Conservation (phyloP, 2,888 invertebrate genomes). For the Biston betularia region DNA sequence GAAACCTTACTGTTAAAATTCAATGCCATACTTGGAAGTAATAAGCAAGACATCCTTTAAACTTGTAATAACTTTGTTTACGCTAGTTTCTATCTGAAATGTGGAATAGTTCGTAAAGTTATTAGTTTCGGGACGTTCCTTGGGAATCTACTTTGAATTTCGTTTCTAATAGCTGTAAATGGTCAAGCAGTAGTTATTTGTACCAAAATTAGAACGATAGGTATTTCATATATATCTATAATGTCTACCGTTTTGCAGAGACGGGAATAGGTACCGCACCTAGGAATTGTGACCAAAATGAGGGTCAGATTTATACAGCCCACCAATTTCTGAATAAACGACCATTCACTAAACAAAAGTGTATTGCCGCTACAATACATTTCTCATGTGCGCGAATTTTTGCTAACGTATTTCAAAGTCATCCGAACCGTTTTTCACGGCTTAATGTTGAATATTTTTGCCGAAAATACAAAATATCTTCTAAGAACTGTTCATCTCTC, state of each 20-base stretch:
- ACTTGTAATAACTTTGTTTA: slow-evolving; percentile 35
- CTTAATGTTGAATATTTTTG: no score
- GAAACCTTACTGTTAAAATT: not conserved
- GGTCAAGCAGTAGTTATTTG: not conserved
- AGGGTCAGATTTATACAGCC: no score
- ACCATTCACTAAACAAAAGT: not conserved
- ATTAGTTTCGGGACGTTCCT: slow-evolving; percentile 17
- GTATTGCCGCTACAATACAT: not conserved
- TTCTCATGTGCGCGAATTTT: no score
- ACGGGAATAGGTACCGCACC: no score
- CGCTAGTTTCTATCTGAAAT: slow-evolving; percentile 21
- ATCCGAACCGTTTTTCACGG: no score
- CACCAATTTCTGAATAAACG: not conserved
- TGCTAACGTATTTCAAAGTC: no score
- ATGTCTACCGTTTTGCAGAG: no score
- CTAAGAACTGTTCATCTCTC: slow-evolving; percentile 11
- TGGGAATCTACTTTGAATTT: not conserved
- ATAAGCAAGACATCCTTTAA: slow-evolving; percentile 32
- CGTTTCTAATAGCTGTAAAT: not conserved
- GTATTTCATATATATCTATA: not conserved
- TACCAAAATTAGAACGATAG: not conserved
- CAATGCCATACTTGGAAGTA: not conserved
- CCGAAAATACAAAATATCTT: slow-evolving; percentile 12
- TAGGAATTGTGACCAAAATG: no score
- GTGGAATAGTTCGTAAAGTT: slow-evolving; percentile 9